Conservation (phyloP, 2,888 invertebrate species). For the Eupithecia inturbata region DNA sequence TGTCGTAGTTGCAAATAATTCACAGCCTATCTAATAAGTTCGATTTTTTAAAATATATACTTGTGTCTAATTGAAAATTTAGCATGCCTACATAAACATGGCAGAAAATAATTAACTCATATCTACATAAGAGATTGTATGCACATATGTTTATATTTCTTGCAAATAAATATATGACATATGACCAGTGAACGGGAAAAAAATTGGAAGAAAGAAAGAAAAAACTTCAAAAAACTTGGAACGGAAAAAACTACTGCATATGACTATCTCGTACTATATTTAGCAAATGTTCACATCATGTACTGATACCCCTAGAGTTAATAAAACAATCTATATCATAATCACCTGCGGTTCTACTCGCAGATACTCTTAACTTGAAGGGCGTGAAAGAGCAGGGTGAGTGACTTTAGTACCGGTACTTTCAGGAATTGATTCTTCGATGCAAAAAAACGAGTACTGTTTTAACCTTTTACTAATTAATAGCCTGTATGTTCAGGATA, state of each 20-base stretch:
- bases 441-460: constrained; percentile 8
- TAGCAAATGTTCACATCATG: neutral
- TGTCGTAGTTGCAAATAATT: neutral
- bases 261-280: neutral
- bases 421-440: constrained; percentile 27
- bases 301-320: constrained; percentile 24
- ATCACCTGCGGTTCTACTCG: constrained; percentile 17
- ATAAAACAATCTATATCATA: constrained; percentile 30
- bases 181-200: no score
- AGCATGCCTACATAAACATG: no score
- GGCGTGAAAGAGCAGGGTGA: constrained; percentile 35
- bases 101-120: no score
- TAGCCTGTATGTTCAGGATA: constrained; percentile 1
- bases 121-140: no score
- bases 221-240: no score
- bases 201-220: no score
- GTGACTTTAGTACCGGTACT: constrained; percentile 28
- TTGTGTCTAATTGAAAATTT: no score
- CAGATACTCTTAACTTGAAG: constrained; percentile 10
- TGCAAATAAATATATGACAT: no score
- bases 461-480: constrained; percentile 20
- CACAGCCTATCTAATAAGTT: neutral
- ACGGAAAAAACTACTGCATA: no score
- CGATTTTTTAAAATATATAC: no score
- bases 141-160: no score